phyloP scores from a whole-genome alignment of 2,888 invertebrate genomes.

The Terebella lapidaria region DNA sequence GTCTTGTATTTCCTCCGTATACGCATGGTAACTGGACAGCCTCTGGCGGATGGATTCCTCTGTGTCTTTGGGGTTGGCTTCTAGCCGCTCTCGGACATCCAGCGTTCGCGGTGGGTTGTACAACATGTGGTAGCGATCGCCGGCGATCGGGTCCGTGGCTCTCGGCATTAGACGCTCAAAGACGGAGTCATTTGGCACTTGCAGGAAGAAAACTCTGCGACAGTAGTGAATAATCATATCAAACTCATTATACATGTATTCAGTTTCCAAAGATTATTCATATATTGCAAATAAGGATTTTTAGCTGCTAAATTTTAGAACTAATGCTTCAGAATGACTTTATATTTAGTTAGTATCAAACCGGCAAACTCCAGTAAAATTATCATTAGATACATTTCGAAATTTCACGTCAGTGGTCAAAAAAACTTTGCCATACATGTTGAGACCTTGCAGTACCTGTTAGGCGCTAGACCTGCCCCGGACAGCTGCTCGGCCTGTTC shows the following conservation, averaged over 20 bases:
- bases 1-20: conserved; percentile 45
- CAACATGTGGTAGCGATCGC: conserved; percentile 50
- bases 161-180: conserved; percentile 49
- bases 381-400: no score
- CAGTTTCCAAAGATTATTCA: no score
- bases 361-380: no score
- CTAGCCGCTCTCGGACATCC: conserved; percentile 41
- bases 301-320: no score
- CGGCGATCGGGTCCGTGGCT: conserved; percentile 50
- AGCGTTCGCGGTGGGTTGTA: conserved; percentile 51
- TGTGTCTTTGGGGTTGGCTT: conserved; percentile 36
- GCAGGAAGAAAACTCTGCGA: conserved; percentile 51
- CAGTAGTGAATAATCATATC: not conserved
- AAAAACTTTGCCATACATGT: no score
- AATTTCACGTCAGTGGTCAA: no score
- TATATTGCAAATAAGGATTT: no score
- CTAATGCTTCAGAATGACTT: no score
- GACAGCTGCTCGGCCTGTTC: conserved; percentile 50
- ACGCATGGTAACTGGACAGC: conserved; percentile 40
- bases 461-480: conserved; percentile 46
- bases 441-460: conserved; percentile 36
- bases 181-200: conserved; percentile 51
- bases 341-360: no score
- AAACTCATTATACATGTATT: no score
- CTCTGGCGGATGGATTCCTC: conserved; percentile 39